Evolutionary conservation across 2,797 vertebrate species (phyloP), one percentile per base, ranked within the genome.

Genomic region (Propithecus deckenii): DNA sequence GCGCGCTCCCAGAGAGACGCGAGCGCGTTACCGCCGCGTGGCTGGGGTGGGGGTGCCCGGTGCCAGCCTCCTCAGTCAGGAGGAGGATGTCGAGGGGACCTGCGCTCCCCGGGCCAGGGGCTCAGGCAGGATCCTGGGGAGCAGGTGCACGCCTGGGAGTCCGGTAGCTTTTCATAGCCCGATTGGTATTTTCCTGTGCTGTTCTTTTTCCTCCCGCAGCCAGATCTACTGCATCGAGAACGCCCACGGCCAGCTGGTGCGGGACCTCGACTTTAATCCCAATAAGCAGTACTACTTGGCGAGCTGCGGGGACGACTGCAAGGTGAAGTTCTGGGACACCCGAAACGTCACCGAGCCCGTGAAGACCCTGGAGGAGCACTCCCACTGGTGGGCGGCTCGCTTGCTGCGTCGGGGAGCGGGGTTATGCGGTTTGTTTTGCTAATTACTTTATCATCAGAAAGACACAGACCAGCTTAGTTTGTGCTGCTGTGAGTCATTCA

Each of bases 241-340:
- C n/a, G 99, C 99, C 89, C 99, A 99, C 0, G 99, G 99, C 97
- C 99, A 99, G 99, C 99, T 99, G 99, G 99, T 99, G 96, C 99
- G 99, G 85, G 99, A 99, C 99, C 99, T 99, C 80, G 99, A 99
- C 98, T 99, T 99, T 98, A 99, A 99, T 98, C 99, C 99, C 94
- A 99, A 99, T 98, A 99, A 99, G 91, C 99, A 99, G 98, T 99
- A 99, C 98, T 99, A 99, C 98, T 98, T 99, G 97, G 99, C 99
- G 96, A 99, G 99, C 99, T 99, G 99, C 0, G 99, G 99, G 74
- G 99, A 99, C 59, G 99, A 99, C 99, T 99, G 99, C 99, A 99
- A 99, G 99, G 99, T 99, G 98, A 99, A 99, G 98, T 99, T 99
- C 99, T 99, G 99, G 99, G 99, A 99, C 79, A 99, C 99, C 0